A percentile compares a stretch with the other conserved stretches of the same genome.
These are phyloP conservation scores for Myxocyprinus asiaticus DNA, from an alignment of 2,113 vertebrate species.

Conservation along the genomic window DNA sequence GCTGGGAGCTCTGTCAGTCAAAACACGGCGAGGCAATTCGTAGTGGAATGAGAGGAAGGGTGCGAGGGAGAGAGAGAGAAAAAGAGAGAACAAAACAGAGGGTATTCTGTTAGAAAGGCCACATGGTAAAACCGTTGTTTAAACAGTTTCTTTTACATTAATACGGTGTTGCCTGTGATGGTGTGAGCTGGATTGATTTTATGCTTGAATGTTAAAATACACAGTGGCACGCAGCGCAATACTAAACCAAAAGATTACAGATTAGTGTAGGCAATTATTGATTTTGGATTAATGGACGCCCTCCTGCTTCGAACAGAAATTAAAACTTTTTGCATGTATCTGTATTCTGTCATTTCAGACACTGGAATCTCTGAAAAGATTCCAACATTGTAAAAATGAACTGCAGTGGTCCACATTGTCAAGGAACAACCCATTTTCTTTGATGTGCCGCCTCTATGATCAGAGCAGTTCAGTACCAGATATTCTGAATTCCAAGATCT, in stretches of 20 bases:
- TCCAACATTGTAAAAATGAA: background rate
- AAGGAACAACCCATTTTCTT: too few species aligned
- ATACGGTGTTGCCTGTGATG: background rate
- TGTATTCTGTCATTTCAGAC: too few species aligned
- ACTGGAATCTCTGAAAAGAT: background rate
- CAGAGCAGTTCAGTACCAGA: too few species aligned
- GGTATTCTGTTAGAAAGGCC: slow-evolving; percentile 39
- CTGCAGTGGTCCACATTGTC: too few species aligned
- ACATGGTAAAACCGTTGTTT: slow-evolving; percentile 20
- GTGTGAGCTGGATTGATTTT: background rate
- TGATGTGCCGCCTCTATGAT: too few species aligned
- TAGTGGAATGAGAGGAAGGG: slow-evolving; percentile 51
- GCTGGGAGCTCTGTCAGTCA: slow-evolving; percentile 78
- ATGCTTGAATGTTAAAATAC: slow-evolving; percentile 54
- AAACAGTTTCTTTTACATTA: slow-evolving; percentile 25
- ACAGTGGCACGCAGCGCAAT: slow-evolving; percentile 27
- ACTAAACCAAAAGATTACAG: slow-evolving; percentile 20
- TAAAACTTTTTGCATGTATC: background rate
- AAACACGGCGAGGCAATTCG: slow-evolving; percentile 51
- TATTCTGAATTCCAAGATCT: too few species aligned
- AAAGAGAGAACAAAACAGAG: slow-evolving; percentile 53
- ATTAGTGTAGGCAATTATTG: slow-evolving; percentile 30
- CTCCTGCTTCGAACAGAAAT: slow-evolving; percentile 17
- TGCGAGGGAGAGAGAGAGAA: slow-evolving; percentile 4
- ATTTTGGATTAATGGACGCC: slow-evolving; percentile 5